These are phyloP conservation scores for Taenioides sp. DNA, from an alignment of 2,797 vertebrate genomes.

Conservation along the genomic window DNA sequence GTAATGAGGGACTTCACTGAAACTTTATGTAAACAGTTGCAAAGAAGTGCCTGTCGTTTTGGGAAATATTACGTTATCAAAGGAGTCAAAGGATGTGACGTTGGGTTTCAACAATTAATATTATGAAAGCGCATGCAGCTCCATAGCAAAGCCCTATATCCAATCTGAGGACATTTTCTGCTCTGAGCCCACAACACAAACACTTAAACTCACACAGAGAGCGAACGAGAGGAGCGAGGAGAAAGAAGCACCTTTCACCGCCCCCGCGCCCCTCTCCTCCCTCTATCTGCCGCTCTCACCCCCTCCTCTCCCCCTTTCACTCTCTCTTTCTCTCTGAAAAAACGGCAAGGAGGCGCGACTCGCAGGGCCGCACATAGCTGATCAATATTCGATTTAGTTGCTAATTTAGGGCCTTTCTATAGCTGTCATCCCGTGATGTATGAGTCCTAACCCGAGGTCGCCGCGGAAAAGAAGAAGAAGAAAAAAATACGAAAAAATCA, in stretches of 20 bases:
- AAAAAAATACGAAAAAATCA: slow-evolving; percentile 79
- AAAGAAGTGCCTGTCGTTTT: slow-evolving; percentile 20
- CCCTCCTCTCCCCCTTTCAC: slow-evolving; percentile 46
- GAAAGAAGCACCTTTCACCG: slow-evolving; percentile 64
- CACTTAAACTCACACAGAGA: slow-evolving; percentile 63
- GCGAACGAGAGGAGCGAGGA: slow-evolving; percentile 44
- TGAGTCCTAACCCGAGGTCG: slow-evolving; percentile 95
- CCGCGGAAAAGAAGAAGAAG: slow-evolving; percentile 83
- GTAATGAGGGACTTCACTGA: slow-evolving; percentile 66
- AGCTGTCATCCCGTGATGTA: slow-evolving; percentile 98
- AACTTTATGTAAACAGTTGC: slow-evolving; percentile 63
- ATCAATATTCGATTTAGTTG: slow-evolving; percentile 99
- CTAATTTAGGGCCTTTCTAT: slow-evolving; percentile 98
- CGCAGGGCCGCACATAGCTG: slow-evolving; percentile 88
- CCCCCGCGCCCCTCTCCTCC: slow-evolving; percentile 28
- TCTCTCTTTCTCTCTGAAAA: slow-evolving; percentile 68
- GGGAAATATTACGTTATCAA: slow-evolving; percentile 14
- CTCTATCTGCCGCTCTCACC: slow-evolving; percentile 45
- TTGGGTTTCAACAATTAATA: slow-evolving; percentile 6
- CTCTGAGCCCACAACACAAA: slow-evolving; percentile 39
- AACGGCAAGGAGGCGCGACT: slow-evolving; percentile 85
- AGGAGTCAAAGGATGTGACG: slow-evolving; percentile 12
- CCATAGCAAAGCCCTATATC: slow-evolving; percentile 21
- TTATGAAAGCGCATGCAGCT: slow-evolving; percentile 23
- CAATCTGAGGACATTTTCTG: slow-evolving; percentile 28